Percentiles rank a stretch among this genome's conserved stretches.
phyloP scores from a whole-genome alignment of 2,888 invertebrate species.

The Aelia acuminata region DNA sequence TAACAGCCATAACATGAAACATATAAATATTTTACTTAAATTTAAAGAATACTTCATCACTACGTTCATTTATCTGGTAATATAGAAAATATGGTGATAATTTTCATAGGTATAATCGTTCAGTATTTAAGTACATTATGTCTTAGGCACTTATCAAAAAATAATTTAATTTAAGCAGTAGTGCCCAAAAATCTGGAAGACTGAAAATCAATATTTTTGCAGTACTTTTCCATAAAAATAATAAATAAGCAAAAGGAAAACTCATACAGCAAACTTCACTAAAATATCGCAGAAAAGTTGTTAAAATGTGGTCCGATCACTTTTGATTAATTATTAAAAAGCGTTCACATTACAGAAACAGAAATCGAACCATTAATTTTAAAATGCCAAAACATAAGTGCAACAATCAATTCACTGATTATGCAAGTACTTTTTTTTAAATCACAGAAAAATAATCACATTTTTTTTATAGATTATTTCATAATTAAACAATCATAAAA shows the following conservation, averaged over 20 bases:
- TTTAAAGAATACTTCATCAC: neutral
- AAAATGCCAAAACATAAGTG: neutral
- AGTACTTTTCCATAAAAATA: conserved; percentile 3
- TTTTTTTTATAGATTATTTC: neutral
- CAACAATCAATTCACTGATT: neutral
- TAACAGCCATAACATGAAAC: conserved; percentile 17
- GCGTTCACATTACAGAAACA: neutral
- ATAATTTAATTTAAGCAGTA: conserved; percentile 38
- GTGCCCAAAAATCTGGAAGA: conserved; percentile 54
- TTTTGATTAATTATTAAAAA: neutral
- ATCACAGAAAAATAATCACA: neutral
- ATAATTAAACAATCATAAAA: neutral
- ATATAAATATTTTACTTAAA: conserved; percentile 28
- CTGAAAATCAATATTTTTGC: conserved; percentile 24
- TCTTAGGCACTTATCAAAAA: conserved; percentile 38
- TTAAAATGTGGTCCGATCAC: conserved; percentile 2
- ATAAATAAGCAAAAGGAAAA: neutral
- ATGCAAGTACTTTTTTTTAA: neutral
- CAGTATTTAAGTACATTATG: neutral
- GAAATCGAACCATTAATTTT: neutral
- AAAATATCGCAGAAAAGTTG: neutral
- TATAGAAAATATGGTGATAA: conserved; percentile 38
- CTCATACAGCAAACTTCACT: neutral
- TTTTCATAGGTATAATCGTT: conserved; percentile 15
- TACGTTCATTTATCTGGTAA: neutral